Evolutionary conservation across 92 coral and sea anemone genomes (phyloP).

Genomic region (Desmophyllum pertusum): DNA sequence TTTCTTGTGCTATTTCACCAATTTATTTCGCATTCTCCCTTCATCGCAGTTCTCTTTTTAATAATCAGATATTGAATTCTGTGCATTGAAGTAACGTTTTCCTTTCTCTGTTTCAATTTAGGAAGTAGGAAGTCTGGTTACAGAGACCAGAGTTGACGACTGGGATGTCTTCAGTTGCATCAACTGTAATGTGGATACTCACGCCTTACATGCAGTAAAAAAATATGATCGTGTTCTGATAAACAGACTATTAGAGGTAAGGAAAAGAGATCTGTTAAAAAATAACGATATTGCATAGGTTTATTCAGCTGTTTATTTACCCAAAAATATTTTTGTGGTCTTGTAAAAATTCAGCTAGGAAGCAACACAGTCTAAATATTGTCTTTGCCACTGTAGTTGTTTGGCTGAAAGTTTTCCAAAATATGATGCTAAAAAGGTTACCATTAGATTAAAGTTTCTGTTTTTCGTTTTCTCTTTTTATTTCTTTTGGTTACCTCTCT

Average conservation of each 20-base stretch:
- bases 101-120: conserved; percentile 10
- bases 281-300: neutral
- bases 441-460: neutral
- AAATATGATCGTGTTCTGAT: conserved; percentile 85
- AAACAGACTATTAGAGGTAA: conserved; percentile 74
- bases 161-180: conserved; percentile 90
- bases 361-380: neutral
- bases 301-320: neutral
- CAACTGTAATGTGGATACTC: conserved; percentile 73
- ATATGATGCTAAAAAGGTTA: neutral
- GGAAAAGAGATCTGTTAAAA: neutral
- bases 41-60: neutral
- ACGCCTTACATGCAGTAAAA: conserved; percentile 83
- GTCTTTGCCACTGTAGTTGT: neutral
- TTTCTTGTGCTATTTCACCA: neutral
- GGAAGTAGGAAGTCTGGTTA: conserved; percentile 85
- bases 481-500: neutral
- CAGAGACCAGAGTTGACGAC: conserved; percentile 70
- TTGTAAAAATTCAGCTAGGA: neutral
- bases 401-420: neutral
- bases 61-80: neutral
- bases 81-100: neutral
- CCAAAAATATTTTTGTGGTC: neutral
- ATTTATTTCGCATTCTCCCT: neutral
- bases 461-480: neutral